Base-by-base conservation (phyloP, 2,113 vertebrate species). In the Pachycephala philippinensis region DNA sequence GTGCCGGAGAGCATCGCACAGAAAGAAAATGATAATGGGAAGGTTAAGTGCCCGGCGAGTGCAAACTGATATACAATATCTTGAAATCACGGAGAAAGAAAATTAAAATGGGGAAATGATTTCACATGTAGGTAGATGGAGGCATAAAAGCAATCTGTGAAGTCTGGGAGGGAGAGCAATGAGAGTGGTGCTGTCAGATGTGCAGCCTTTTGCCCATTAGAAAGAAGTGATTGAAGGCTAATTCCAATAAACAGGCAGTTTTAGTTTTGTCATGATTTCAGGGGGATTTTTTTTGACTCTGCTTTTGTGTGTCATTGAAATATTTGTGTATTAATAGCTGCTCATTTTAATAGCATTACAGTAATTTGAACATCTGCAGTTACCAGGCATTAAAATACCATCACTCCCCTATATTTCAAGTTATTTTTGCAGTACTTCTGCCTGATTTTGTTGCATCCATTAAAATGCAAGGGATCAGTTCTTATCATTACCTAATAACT, bases 51-150 rank as follows among this genome's bases (percentile, higher is more conserved):
- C 88, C 75, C 71, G 24, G 71, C 21, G 49, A 96, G 81, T 77
- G 89, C 96, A 90, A 95, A 91, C 93, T 87, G 97, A 94, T 97
- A 84, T 23, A 78, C 72, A 89, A 33, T 87, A 84, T 93, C 84
- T 95, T 96, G 95, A 93, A 97, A 96, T 96, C 89, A 63, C 75
- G 39, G 90, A 84, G 75, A 95, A 93, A 45, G 93, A 96, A 96
- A 97, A 97, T 94, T 83, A 94, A 94, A 97, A 94, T 56, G 79
- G 90, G 84, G 84, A 85, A 93, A 90, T 83, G 72, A 93, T 96
- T 89, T 94, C 93, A 83, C 45, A 13, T 95, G 42, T 65, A 93
- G 96, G 94, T 96, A 80, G 87, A 87, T 65, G 82, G 79, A 95
- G 81, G 88, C 75, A 76, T 91, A 91, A 97, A 95, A 95, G 86